These are phyloP conservation scores for Pelobates fuscus DNA, from an alignment of 2,113 vertebrate genomes.

Conservation along the genomic window DNA sequence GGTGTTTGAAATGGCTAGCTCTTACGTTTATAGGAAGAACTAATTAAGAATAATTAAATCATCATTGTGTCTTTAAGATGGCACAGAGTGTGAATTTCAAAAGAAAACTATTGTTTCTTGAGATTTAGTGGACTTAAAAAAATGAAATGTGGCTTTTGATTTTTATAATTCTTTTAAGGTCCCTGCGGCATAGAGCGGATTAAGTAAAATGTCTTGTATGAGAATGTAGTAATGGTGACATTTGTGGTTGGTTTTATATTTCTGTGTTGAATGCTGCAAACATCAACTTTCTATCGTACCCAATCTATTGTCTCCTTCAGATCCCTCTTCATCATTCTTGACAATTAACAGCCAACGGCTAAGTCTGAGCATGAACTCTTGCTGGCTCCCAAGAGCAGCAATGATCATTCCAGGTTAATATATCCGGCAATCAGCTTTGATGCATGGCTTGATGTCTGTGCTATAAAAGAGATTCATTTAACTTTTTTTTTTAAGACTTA, in stretches of 20 bases:
- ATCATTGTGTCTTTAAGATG: too few species aligned
- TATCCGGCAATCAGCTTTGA: conserved; percentile 37
- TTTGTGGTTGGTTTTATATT: conserved; percentile 32
- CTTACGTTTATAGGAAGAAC: too few species aligned
- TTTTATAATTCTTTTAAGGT: conserved; percentile 21
- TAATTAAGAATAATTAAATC: too few species aligned
- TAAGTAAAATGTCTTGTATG: conserved; percentile 21
- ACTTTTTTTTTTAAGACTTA: conserved; percentile 5
- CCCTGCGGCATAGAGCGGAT: conserved; percentile 5
- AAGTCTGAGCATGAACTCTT: conserved; percentile 41
- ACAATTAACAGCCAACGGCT: conserved; percentile 46
- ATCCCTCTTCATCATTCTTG: conserved; percentile 40
- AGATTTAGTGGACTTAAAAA: background rate
- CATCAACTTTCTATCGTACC: conserved; percentile 33
- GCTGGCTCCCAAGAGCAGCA: conserved; percentile 37
- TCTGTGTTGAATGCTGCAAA: conserved; percentile 25
- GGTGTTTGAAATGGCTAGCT: too few species aligned
- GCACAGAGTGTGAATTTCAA: too few species aligned
- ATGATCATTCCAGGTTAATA: conserved; percentile 40
- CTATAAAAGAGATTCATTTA: conserved; percentile 35
- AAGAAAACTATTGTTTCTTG: too few species aligned
- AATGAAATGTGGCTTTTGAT: background rate
- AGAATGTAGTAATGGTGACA: conserved; percentile 26
- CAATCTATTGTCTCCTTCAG: conserved; percentile 42
- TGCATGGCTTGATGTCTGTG: conserved; percentile 22